Percentiles rank a stretch among this genome's conserved stretches.
These are phyloP conservation scores for Ibycter americanus DNA, from an alignment of 2,797 vertebrate species.

Conservation along the genomic window DNA sequence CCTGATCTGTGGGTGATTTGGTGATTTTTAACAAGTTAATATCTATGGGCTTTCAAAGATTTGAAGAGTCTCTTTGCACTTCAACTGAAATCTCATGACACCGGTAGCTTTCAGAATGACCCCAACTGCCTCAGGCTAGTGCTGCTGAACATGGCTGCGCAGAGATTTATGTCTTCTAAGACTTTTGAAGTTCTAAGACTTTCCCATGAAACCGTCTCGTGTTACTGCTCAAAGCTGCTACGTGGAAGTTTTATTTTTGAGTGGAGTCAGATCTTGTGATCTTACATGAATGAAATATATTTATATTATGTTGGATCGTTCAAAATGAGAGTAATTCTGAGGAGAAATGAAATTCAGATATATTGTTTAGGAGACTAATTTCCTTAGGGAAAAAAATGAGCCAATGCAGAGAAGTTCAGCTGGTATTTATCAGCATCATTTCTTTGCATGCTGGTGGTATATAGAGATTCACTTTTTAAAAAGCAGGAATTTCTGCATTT, in stretches of 20 bases:
- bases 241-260: not conserved
- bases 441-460: not conserved
- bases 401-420: not conserved
- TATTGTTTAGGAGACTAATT: not conserved
- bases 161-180: not conserved
- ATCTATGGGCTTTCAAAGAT: not conserved
- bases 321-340: not conserved
- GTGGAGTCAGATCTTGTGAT: not conserved
- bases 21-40: not conserved
- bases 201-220: not conserved
- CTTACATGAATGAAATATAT: not conserved
- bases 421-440: not conserved
- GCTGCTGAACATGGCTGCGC: not conserved
- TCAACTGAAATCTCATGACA: fast-evolving
- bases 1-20: not conserved
- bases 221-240: not conserved
- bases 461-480: not conserved
- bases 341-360: not conserved
- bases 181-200: too few relatives aligned
- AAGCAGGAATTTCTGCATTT: not conserved
- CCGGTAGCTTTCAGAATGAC: not conserved
- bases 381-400: not conserved
- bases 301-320: not conserved
- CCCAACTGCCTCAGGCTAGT: not conserved
- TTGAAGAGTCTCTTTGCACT: not conserved